Conservation (phyloP, 2,113 vertebrate species). For the Dermatemys mawii region DNA sequence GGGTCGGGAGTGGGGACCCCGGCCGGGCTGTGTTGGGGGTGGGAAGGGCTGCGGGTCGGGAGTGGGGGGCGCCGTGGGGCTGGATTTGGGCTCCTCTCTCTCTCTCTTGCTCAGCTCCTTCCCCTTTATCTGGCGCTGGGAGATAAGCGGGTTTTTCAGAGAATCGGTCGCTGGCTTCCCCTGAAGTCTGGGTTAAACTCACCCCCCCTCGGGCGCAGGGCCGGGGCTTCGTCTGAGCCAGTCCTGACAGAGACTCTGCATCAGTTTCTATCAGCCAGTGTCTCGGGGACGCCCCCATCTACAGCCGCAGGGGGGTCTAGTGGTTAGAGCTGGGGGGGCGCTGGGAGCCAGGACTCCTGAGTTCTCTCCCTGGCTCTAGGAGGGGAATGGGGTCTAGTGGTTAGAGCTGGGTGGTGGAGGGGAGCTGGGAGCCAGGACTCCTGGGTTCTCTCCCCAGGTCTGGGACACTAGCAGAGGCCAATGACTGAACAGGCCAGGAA, state of each 20-base stretch:
- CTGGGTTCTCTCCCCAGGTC: not conserved
- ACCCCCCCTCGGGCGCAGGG: not conserved
- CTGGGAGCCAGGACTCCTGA: not conserved
- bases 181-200: not conserved
- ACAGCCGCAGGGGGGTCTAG: not conserved
- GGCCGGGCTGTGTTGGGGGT: no score
- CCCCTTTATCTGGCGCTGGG: not conserved
- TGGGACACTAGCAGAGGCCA: not conserved
- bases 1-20: not conserved
- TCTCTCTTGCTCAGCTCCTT: not conserved
- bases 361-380: not conserved
- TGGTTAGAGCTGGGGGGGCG: no score
- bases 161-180: not conserved
- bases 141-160: not conserved
- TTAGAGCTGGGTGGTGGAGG: no score
- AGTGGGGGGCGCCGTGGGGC: no score
- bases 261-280: not conserved
- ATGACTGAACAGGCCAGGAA: no score
- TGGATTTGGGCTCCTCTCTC: not conserved
- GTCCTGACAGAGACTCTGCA: not conserved
- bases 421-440: not conserved
- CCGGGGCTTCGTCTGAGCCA: not conserved
- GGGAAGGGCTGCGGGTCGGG: no score
- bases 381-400: no score
- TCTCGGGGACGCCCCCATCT: not conserved